Evolutionary conservation across 2,888 invertebrate species (phyloP).

Genomic region (Gymnoscelis rufifasciata): DNA sequence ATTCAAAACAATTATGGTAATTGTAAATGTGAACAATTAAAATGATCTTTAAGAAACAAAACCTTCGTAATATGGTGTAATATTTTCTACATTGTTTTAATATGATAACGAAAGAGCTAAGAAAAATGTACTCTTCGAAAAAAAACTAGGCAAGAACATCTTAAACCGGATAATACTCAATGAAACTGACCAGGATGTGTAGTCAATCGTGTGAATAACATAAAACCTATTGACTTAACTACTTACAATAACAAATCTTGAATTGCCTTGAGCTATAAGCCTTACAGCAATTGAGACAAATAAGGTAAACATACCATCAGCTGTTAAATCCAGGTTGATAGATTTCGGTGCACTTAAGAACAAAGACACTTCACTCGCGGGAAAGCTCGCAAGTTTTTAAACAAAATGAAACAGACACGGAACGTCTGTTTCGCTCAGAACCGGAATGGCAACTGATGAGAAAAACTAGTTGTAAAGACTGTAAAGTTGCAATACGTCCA

Average conservation of each 20-base stretch:
- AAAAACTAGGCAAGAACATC: too few species aligned
- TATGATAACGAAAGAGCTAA: not conserved
- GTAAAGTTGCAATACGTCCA: constrained; percentile 42
- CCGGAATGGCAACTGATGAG: constrained; percentile 53
- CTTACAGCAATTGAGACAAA: not conserved
- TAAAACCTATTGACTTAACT: not conserved
- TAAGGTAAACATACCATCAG: constrained; percentile 47
- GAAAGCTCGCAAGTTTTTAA: constrained; percentile 44
- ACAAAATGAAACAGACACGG: constrained; percentile 26
- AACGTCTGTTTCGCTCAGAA: constrained; percentile 41
- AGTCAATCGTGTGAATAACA: not conserved
- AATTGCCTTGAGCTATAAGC: not conserved
- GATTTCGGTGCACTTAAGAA: constrained; percentile 29
- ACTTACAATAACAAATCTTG: constrained; percentile 2
- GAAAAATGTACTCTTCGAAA: too few species aligned
- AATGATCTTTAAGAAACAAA: too few species aligned
- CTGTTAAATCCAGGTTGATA: constrained; percentile 63
- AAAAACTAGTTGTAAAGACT: constrained; percentile 31
- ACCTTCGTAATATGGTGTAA: too few species aligned
- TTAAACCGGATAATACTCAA: not conserved
- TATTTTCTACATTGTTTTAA: not conserved
- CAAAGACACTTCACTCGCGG: constrained; percentile 39
- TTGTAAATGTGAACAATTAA: too few species aligned
- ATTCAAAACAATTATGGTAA: too few species aligned
- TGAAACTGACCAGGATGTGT: not conserved